Percentiles rank a stretch among this genome's conserved stretches.
Evolutionary conservation across 2,888 invertebrate genomes (phyloP).

Genomic region (Unio pictorum): DNA sequence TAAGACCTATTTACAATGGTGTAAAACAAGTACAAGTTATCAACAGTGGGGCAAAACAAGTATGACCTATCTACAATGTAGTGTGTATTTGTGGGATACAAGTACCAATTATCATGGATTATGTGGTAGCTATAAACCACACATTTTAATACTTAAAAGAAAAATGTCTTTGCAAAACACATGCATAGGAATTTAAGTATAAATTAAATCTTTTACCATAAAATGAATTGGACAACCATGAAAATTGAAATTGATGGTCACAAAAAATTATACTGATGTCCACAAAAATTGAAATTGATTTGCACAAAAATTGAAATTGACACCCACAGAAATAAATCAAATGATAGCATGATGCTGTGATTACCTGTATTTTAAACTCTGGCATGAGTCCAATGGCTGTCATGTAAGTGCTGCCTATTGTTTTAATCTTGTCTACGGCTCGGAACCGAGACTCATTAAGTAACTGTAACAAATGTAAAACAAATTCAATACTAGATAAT

Average conservation of each 20-base stretch:
- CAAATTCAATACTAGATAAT: background rate
- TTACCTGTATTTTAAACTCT: slow-evolving; percentile 74
- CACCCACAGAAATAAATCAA: background rate
- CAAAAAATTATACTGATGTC: too few species aligned
- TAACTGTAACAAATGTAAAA: slow-evolving; percentile 74
- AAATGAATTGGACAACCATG: background rate
- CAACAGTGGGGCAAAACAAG: too few species aligned
- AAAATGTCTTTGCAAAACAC: too few species aligned
- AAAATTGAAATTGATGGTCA: background rate
- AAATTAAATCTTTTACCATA: too few species aligned
- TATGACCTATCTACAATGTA: too few species aligned
- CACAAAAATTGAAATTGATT: background rate
- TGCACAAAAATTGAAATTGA: background rate
- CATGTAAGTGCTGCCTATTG: slow-evolving; percentile 94
- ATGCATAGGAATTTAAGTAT: too few species aligned
- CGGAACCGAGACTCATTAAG: slow-evolving; percentile 88
- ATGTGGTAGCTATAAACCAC: too few species aligned
- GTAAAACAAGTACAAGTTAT: too few species aligned
- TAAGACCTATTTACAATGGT: too few species aligned
- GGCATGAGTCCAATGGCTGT: slow-evolving; percentile 92
- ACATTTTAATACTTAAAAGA: too few species aligned
- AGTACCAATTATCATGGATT: too few species aligned
- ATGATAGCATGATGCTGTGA: slow-evolving; percentile 2
- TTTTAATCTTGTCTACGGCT: slow-evolving; percentile 93
- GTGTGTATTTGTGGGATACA: too few species aligned